phyloP scores from a whole-genome alignment of 2,113 vertebrate genomes.

The Columba janthina region DNA sequence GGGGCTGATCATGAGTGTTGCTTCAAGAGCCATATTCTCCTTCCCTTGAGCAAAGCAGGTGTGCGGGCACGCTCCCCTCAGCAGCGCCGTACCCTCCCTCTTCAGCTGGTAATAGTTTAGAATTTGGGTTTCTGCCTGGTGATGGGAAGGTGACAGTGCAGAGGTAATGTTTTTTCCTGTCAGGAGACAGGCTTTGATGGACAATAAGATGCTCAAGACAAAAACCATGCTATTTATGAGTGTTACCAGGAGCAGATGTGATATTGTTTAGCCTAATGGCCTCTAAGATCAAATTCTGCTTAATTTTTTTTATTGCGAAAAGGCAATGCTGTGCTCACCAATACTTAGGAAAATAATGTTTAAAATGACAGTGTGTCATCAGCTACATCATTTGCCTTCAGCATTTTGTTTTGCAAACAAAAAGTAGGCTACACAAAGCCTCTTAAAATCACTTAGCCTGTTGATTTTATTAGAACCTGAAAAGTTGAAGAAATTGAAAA shows the following conservation, averaged over 20 bases:
- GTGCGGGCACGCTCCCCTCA: rapidly evolving
- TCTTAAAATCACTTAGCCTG: neutral
- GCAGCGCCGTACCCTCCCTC: neutral
- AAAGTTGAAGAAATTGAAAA: neutral
- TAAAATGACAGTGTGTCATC: neutral
- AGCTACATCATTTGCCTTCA: neutral
- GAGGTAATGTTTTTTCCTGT: neutral
- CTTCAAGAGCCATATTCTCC: neutral
- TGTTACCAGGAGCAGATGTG: neutral
- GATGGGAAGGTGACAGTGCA: neutral
- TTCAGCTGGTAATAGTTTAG: neutral
- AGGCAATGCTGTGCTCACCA: neutral
- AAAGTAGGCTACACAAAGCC: neutral
- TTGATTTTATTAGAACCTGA: neutral
- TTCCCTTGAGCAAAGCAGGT: neutral
- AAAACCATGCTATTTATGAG: neutral
- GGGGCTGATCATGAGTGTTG: neutral
- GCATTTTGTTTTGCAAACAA: neutral
- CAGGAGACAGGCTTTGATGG: neutral
- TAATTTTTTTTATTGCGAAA: neutral
- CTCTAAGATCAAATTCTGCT: neutral
- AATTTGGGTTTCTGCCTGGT: neutral
- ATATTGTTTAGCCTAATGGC: neutral
- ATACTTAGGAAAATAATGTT: neutral
- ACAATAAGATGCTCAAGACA: neutral